phyloP scores from a whole-genome alignment of 2,888 invertebrate species.

The Aproaerema taeniolella region DNA sequence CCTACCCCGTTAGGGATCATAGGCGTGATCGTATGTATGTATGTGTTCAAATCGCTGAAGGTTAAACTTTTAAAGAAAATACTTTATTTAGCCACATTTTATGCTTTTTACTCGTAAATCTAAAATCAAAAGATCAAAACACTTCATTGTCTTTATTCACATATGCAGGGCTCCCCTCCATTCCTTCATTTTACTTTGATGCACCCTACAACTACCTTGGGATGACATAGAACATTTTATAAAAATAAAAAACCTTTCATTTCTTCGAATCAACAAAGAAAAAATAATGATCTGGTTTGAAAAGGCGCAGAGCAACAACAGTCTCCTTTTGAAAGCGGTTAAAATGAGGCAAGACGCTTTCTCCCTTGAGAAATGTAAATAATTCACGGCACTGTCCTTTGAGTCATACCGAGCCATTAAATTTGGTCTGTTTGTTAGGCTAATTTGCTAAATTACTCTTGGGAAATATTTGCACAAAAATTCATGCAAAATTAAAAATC shows the following conservation, averaged over 20 bases:
- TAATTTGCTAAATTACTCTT: conserved; percentile 56
- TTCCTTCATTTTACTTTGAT: background rate
- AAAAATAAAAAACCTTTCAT: conserved; percentile 29
- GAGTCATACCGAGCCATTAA: conserved; percentile 50
- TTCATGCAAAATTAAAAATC: conserved; percentile 40
- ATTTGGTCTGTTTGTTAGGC: conserved; percentile 55
- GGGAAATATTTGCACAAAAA: conserved; percentile 40
- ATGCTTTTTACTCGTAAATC: too few species aligned
- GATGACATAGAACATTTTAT: background rate
- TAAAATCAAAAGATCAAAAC: too few species aligned
- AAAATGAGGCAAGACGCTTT: conserved; percentile 38
- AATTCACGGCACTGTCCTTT: conserved; percentile 50
- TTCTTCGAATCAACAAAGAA: conserved; percentile 24
- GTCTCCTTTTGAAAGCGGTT: conserved; percentile 30
- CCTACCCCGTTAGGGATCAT: too few species aligned
- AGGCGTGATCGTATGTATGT: too few species aligned
- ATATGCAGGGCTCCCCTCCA: too few species aligned
- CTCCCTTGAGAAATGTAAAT: conserved; percentile 54
- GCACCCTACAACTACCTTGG: background rate
- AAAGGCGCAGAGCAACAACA: conserved; percentile 18
- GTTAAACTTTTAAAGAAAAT: too few species aligned
- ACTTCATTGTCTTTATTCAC: too few species aligned
- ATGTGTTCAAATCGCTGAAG: too few species aligned
- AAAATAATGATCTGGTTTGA: conserved; percentile 11
- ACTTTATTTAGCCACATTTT: too few species aligned